These are phyloP conservation scores for Muntiacus reevesi DNA, from an alignment of 2,113 vertebrate species.

Conservation along the genomic window DNA sequence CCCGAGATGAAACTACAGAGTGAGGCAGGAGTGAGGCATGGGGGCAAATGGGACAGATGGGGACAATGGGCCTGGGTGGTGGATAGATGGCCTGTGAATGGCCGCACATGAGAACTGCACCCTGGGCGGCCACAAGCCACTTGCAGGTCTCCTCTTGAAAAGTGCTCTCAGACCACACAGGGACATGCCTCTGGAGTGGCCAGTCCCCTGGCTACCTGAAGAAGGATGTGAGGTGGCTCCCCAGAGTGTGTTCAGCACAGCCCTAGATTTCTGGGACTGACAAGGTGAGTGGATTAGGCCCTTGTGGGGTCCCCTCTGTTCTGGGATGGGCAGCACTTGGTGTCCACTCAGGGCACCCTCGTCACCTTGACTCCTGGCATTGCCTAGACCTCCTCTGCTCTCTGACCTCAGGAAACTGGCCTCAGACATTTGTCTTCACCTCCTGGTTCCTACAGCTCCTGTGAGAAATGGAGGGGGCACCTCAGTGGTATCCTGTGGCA, in stretches of 20 bases:
- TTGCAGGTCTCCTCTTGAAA: background rate
- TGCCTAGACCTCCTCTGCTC: background rate
- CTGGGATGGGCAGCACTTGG: no score
- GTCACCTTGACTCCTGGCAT: background rate
- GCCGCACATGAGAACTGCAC: no score
- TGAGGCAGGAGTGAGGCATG: background rate
- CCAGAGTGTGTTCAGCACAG: background rate
- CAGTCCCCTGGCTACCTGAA: background rate
- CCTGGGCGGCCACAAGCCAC: no score
- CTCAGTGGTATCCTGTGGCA: background rate
- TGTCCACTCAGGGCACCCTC: background rate
- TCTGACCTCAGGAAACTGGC: background rate
- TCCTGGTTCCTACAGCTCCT: background rate
- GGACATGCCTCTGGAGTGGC: background rate
- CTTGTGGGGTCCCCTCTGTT: background rate
- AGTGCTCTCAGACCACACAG: background rate
- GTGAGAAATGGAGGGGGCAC: background rate
- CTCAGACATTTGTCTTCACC: background rate
- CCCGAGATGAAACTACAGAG: background rate
- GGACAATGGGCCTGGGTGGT: background rate
- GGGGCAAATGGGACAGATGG: background rate
- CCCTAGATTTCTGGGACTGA: rapidly evolving
- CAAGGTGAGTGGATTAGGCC: background rate
- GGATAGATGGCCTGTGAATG: background rate
- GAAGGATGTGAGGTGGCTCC: background rate